These are phyloP conservation scores for Coenonympha glycerion DNA, from an alignment of 2,888 invertebrate species.

Conservation along the genomic window DNA sequence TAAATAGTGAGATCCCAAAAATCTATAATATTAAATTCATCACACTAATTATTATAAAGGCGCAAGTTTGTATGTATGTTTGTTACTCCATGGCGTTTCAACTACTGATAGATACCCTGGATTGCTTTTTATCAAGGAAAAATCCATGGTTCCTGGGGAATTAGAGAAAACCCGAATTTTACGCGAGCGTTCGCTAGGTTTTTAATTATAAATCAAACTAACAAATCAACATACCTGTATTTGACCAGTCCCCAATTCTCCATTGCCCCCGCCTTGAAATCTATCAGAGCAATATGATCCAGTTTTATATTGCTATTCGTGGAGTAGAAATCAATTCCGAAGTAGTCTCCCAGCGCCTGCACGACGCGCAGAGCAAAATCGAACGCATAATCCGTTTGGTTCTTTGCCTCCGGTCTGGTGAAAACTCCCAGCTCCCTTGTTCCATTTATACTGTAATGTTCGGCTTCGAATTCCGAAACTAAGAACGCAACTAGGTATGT, in stretches of 20 bases:
- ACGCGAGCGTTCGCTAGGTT: too few relatives aligned
- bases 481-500: constrained; percentile 90
- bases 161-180: too few relatives aligned
- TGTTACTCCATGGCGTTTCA: too few relatives aligned
- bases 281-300: constrained; percentile 89
- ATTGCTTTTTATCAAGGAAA: too few relatives aligned
- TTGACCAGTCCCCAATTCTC: constrained; percentile 94
- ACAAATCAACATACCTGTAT: constrained; percentile 73
- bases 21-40: too few relatives aligned
- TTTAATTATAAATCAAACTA: background rate
- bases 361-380: constrained; percentile 76
- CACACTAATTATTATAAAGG: too few relatives aligned
- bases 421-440: constrained; percentile 76
- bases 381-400: constrained; percentile 80
- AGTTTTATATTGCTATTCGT: constrained; percentile 80
- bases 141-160: too few relatives aligned
- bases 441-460: constrained; percentile 37
- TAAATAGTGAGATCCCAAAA: too few relatives aligned
- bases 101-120: too few relatives aligned
- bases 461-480: constrained; percentile 81
- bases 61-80: too few relatives aligned
- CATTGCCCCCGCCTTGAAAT: constrained; percentile 91
- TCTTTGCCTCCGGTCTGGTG: constrained; percentile 80
- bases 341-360: constrained; percentile 72
- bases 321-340: constrained; percentile 70